A percentile compares a stretch with the other conserved stretches of the same genome.
Conservation (phyloP, 2,888 invertebrate species). For the Metacarcinus magister region DNA sequence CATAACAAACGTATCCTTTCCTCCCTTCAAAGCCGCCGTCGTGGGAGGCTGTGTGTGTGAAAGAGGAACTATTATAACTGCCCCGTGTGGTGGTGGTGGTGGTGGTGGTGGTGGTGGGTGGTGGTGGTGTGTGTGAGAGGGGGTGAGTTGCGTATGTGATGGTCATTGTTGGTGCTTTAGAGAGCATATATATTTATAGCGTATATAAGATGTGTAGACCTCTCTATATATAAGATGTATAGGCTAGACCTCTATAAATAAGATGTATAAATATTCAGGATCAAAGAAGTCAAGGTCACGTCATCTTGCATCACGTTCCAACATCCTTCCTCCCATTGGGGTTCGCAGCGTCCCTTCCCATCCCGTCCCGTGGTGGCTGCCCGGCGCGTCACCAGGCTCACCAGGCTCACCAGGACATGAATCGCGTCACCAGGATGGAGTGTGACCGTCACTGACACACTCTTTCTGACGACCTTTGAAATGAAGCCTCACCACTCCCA, state of each 20-base stretch:
- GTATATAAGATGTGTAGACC: no score
- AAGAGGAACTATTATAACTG: not conserved
- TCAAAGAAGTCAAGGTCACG: not conserved
- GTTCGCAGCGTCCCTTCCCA: not conserved
- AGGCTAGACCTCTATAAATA: no score
- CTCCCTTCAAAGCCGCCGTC: not conserved
- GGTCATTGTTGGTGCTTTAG: not conserved
- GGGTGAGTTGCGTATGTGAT: not conserved
- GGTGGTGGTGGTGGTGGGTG: not conserved
- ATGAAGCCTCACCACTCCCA: conserved; percentile 33
- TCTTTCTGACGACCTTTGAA: conserved; percentile 55
- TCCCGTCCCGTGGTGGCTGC: not conserved
- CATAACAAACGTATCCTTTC: not conserved
- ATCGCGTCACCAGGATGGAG: not conserved
- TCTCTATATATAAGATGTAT: no score
- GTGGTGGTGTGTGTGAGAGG: not conserved
- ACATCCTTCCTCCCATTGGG: not conserved
- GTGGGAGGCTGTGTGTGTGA: not conserved
- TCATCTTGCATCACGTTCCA: not conserved
- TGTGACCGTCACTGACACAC: not conserved
- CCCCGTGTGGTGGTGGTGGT: not conserved
- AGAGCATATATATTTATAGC: not conserved
- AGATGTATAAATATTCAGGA: no score
- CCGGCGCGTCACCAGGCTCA: not conserved
- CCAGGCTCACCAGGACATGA: not conserved